Conservation (phyloP, 2,797 vertebrate genomes). For the Lutjanus argentimaculatus region DNA sequence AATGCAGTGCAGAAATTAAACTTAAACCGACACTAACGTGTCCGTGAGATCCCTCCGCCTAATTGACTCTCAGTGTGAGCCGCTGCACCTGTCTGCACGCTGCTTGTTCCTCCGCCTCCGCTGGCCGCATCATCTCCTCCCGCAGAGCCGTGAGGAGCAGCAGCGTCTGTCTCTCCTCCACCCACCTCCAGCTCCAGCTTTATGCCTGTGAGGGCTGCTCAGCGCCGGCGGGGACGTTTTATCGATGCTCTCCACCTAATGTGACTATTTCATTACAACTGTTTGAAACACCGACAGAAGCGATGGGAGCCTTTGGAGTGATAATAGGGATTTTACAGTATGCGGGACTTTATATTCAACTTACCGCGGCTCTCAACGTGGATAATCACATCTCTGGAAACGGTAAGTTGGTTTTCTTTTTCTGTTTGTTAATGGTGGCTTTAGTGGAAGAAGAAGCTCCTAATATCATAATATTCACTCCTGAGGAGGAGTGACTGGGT, state of each 20-base stretch:
- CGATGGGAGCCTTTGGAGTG: conserved; percentile 87
- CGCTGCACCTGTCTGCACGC: conserved; percentile 63
- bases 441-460: not conserved
- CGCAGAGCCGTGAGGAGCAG: conserved; percentile 66
- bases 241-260: conserved; percentile 69
- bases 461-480: conserved; percentile 1
- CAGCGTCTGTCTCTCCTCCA: conserved; percentile 24
- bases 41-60: conserved; percentile 89
- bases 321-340: conserved; percentile 89
- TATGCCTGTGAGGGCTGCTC: conserved; percentile 46
- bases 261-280: conserved; percentile 73
- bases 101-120: conserved; percentile 84
- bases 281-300: conserved; percentile 67
- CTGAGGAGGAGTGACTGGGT: conserved; percentile 40
- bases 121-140: conserved; percentile 81
- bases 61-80: conserved; percentile 66
- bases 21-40: not conserved
- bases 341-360: conserved; percentile 91
- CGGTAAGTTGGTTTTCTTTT: conserved; percentile 82
- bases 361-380: conserved; percentile 87
- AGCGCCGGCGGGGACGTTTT: conserved; percentile 48
- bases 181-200: conserved; percentile 50
- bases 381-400: conserved; percentile 88
- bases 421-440: not conserved
- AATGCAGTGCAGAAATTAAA: not conserved